These are phyloP conservation scores for Spongilla lacustris DNA, from an alignment of 37 sponge, comb jelly and placozoan species.

Conservation along the genomic window DNA sequence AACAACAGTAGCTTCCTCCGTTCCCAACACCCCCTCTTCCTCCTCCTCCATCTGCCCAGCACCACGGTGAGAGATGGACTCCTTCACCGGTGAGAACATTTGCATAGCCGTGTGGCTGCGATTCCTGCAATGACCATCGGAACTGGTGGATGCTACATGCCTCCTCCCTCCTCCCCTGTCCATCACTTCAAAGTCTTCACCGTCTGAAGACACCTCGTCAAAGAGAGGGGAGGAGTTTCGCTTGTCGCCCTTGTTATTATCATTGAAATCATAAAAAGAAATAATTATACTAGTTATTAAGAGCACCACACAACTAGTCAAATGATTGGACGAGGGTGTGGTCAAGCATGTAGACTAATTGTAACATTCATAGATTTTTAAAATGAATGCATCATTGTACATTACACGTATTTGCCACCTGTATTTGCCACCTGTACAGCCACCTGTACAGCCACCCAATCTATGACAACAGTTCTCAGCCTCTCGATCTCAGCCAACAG, in stretches of 20 bases:
- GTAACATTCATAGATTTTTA: too few species aligned
- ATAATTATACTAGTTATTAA: too few species aligned
- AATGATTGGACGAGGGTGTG: too few species aligned
- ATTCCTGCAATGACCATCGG: too few species aligned
- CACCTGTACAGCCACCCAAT: constrained; percentile 44
- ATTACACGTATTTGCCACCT: constrained; percentile 30
- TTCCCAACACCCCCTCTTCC: constrained; percentile 12
- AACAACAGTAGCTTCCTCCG: too few species aligned
- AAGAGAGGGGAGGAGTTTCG: constrained; percentile 54
- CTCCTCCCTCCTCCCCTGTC: neutral
- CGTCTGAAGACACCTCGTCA: constrained; percentile 65
- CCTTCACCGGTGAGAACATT: neutral
- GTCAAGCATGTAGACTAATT: too few species aligned
- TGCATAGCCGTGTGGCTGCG: neutral
- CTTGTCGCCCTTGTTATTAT: neutral
- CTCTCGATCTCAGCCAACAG: constrained; percentile 27
- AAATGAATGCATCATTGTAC: constrained; percentile 21
- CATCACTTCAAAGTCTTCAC: constrained; percentile 37
- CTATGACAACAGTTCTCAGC: constrained; percentile 32
- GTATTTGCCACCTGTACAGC: too few species aligned
- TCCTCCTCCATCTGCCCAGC: neutral
- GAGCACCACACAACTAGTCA: too few species aligned
- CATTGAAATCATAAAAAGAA: too few species aligned
- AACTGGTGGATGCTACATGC: neutral
- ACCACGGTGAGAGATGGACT: neutral